Evolutionary conservation across 2,797 vertebrate species (phyloP), one percentile per base, ranked within the genome.

Genomic region (Pseudochaenichthys georgianus): DNA sequence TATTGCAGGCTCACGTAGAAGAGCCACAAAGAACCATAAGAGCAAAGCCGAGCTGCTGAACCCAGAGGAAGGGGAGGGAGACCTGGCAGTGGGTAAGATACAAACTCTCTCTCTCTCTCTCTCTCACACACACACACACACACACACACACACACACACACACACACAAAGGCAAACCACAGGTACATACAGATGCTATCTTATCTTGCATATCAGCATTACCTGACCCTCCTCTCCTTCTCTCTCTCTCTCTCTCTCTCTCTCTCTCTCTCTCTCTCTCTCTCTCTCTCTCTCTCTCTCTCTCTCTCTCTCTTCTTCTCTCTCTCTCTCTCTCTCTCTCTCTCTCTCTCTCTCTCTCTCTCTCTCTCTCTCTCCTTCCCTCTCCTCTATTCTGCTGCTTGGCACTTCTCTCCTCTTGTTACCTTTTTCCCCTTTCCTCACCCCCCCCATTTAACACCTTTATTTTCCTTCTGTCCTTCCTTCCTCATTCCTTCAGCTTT

Each of bases 1-100:
- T 13, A 8, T 43, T 41, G 70, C 90, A 96, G 97, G 97, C 88
- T 96, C 97, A 72, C 95, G 96, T 69, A 95, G 96, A 88, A 96
- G 97, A 94, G 95, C 97, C 83, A 97, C 97, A 31, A 98, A 97
- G 92, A 98, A 97, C 84, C 97, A 96, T 81, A 97, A 97, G 89
- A 96, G 96, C 50, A 94, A 94, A 87, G 90, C 93, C 3, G 97
- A 99, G 54, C 94, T 98, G 79, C 94, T 99, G 54, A 95, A 97
- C 86, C 96, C 96, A 0, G 97, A 98, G 77, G 97, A 98, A 85
- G 96, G 94, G 3, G 96, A 98, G 64, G 96, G 95, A 13, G 97
- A 98, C 73, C 95, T 97, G 63, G 92, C 95, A 68, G 94, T 97
- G 64, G 96, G 96, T 97, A 88, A 90, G 96, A 61, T 19, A 67